Conservation (phyloP, 2,797 vertebrate genomes). For the Hipposideros larvatus region DNA sequence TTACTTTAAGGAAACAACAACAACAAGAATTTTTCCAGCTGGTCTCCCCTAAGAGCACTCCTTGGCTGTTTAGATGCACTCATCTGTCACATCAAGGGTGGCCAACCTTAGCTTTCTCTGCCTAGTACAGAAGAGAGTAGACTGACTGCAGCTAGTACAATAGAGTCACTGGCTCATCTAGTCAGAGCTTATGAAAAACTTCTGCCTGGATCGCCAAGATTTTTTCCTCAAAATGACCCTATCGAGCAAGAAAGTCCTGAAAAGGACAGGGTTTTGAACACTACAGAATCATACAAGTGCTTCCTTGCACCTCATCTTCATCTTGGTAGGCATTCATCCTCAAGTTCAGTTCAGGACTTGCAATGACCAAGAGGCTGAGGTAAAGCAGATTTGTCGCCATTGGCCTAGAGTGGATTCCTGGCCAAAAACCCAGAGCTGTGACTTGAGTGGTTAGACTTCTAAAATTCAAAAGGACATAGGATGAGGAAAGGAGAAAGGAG, state of each 20-base stretch:
- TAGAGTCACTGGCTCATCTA: neutral
- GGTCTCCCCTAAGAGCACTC: neutral
- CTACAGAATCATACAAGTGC: neutral
- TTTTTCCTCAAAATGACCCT: neutral
- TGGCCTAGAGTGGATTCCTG: conserved; percentile 61
- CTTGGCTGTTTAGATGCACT: neutral
- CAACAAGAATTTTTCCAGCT: neutral
- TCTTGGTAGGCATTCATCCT: conserved; percentile 19
- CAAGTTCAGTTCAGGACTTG: conserved; percentile 73
- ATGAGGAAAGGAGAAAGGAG: neutral
- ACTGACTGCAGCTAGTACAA: neutral
- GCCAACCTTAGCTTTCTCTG: neutral
- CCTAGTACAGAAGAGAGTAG: neutral
- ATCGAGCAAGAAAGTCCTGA: neutral
- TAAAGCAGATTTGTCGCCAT: conserved; percentile 46
- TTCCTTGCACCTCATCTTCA: neutral
- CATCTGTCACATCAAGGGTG: neutral
- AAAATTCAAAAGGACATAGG: conserved; percentile 61
- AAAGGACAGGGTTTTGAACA: neutral
- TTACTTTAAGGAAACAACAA: neutral
- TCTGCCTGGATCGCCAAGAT: neutral
- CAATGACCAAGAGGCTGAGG: conserved; percentile 16
- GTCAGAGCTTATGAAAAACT: conserved; percentile 9
- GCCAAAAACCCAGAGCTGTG: conserved; percentile 46
- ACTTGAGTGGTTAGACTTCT: conserved; percentile 51